Conservation (phyloP, 2,888 invertebrate genomes). For the Nomada lathburiana region DNA sequence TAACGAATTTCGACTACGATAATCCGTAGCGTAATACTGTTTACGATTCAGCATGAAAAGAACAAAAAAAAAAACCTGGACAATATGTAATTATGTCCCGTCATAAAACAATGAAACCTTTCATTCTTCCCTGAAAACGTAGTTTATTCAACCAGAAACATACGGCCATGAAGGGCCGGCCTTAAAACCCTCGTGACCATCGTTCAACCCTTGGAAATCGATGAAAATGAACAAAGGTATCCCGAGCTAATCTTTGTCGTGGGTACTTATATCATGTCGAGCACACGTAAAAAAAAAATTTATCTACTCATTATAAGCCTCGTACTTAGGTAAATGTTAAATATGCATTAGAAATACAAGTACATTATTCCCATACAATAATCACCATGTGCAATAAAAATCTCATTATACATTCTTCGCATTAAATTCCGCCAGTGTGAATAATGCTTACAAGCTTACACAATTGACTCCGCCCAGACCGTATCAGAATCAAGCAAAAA, state of each 20-base stretch:
- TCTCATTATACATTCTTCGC: neutral
- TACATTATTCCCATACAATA: too few species aligned
- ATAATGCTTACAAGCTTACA: too few species aligned
- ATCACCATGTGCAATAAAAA: neutral
- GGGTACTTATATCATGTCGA: too few species aligned
- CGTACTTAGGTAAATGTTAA: too few species aligned
- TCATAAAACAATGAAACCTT: conserved; percentile 21
- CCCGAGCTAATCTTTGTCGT: too few species aligned
- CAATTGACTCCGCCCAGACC: too few species aligned
- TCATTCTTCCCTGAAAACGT: neutral
- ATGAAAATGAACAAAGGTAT: conserved; percentile 15
- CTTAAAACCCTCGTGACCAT: conserved; percentile 32
- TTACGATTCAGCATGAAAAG: neutral
- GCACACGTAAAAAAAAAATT: too few species aligned
- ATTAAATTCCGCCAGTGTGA: too few species aligned
- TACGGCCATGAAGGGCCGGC: neutral
- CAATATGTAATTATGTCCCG: neutral
- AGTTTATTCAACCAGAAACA: neutral
- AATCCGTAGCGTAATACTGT: neutral
- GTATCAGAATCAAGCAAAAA: too few species aligned
- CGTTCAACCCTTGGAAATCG: conserved; percentile 7
- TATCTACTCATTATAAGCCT: too few species aligned
- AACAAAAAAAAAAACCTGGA: neutral
- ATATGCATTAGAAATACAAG: too few species aligned
- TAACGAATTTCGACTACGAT: neutral